Base-by-base conservation (phyloP, 2,888 invertebrate genomes). In the Petrophora chlorosata region DNA sequence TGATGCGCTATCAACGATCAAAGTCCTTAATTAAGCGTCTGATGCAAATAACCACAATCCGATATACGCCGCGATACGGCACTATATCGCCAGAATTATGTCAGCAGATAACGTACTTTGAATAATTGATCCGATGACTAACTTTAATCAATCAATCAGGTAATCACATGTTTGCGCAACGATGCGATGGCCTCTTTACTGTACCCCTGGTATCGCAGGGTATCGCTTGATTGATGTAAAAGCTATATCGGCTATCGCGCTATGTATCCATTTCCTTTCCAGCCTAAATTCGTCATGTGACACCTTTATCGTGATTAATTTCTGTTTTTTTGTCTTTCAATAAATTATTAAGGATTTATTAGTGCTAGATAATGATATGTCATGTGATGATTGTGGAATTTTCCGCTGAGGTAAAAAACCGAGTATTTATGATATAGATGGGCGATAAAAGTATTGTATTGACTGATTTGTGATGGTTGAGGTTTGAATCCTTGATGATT, bases 71-170 rank as follows among this genome's bases (percentile, higher is more conserved):
- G 5, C 32, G 13, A 30, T 40, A 40, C 7, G 13, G 15, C n/a
- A 3, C 30, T 14, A 14, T 51, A 57, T 57, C 57, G 14, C 42
- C 5, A 17, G 41, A 50, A 53, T 47, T 45, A 45, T 53, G 58
- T 53, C 53, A 45, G 13, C 9, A 13, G 72, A 68, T 63, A 66
- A 40, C 47, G 16, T 15, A 67, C 64, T 73, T 68, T 79, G 77
- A 82, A 85, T 85, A 85, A 86, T 84, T 79, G 82, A 79, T 81
- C 67, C 71, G 49, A 66, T 79, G 78, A 75, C 67, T 73, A 74
- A 70, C 64, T 57, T 56, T 64, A 71, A 81, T 76, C 78, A 81
- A 84, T 86, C 85, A 86, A 84, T 83, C 83, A 84, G 75, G 76
- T 76, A 74, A 67, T 69, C 73, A 64, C 61, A 65, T 59, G 79